Evolutionary conservation across 2,888 invertebrate species (phyloP).

Genomic region (Meiosimyza platycephala): DNA sequence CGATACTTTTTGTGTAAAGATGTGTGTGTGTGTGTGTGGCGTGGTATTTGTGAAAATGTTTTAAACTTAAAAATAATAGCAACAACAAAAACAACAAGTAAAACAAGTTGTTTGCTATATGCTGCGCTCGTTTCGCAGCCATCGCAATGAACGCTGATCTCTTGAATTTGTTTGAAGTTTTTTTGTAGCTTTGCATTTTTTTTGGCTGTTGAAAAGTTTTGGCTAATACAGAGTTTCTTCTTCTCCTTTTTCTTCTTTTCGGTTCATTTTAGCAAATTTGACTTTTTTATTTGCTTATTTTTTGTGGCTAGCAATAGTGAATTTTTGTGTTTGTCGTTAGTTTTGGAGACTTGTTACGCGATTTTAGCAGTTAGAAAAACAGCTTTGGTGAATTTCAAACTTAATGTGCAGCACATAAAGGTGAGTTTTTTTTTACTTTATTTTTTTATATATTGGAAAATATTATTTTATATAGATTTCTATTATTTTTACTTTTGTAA

Average conservation of each 20-base stretch:
- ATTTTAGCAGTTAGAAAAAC: neutral
- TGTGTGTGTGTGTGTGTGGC: conserved; percentile 25
- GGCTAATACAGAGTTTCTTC: neutral
- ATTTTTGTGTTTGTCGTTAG: conserved; percentile 5
- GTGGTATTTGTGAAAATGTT: conserved; percentile 38
- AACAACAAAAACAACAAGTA: conserved; percentile 12
- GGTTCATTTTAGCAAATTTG: neutral
- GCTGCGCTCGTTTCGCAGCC: neutral
- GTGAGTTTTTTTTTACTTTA: conserved; percentile 9
- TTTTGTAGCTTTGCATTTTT: conserved; percentile 6
- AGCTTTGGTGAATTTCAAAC: conserved; percentile 11
- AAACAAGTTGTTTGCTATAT: conserved; percentile 4
- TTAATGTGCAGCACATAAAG: conserved; percentile 14
- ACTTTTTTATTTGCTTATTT: too few relatives aligned
- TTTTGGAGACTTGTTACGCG: conserved; percentile 22
- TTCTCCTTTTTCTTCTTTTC: neutral
- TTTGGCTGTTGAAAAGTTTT: conserved; percentile 14
- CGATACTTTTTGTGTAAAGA: neutral
- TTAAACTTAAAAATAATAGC: conserved; percentile 16
- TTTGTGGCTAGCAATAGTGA: too few relatives aligned
- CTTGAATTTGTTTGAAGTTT: conserved; percentile 7
- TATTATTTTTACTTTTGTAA: too few relatives aligned
- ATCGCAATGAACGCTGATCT: neutral
- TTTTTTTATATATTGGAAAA: too few relatives aligned
- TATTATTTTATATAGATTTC: too few relatives aligned